phyloP scores from a whole-genome alignment of 1,140 invertebrate genomes.

The Ctenoplectra terminalis region DNA sequence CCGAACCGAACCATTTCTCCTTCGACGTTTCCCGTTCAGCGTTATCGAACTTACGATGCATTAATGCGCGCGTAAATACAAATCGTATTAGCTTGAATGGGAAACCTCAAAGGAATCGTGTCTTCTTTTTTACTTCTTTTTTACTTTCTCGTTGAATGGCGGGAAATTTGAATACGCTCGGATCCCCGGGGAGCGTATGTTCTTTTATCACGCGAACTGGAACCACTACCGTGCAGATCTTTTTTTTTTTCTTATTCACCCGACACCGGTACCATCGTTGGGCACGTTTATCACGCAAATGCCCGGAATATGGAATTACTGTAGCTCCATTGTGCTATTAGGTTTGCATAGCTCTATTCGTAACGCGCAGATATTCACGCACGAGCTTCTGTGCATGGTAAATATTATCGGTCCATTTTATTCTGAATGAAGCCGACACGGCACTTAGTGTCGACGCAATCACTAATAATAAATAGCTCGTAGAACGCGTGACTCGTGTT shows the following conservation, averaged over 20 bases:
- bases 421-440: constrained; percentile 19
- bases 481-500: not conserved
- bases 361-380: constrained; percentile 3
- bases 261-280: constrained; percentile 31
- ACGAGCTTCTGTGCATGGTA: not conserved
- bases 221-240: not conserved
- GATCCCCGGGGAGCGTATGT: constrained; percentile 1
- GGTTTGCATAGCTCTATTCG: constrained; percentile 25
- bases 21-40: not conserved
- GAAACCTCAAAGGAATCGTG: not conserved
- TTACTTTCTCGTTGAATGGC: constrained; percentile 9
- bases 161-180: constrained; percentile 22
- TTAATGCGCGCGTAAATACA: not conserved
- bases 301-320: constrained; percentile 39
- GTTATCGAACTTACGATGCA: not conserved
- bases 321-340: constrained; percentile 56
- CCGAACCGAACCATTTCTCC: not conserved
- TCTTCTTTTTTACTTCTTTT: too few species aligned
- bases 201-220: constrained; percentile 20
- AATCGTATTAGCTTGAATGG: not conserved
- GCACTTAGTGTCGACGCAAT: not conserved
- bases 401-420: constrained; percentile 18
- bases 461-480: not conserved
- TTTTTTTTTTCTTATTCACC: constrained; percentile 21
- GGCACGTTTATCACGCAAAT: constrained; percentile 62